A percentile compares a stretch with the other conserved stretches of the same genome.
phyloP scores from a whole-genome alignment of 1,140 invertebrate species.

The Apis mellifera region DNA sequence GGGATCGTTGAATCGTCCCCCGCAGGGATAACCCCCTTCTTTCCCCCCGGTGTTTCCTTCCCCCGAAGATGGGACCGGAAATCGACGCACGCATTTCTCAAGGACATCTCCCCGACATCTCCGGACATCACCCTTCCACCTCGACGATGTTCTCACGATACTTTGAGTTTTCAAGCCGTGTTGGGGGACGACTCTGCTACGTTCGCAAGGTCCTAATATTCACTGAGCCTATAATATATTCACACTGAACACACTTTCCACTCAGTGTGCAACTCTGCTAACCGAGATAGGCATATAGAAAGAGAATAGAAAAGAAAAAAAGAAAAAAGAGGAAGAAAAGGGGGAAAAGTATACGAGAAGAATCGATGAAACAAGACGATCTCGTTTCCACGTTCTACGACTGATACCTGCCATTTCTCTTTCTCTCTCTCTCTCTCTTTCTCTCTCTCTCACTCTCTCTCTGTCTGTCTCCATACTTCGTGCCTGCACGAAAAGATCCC shows the following conservation, averaged over 20 bases:
- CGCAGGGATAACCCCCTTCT: slow-evolving; percentile 1
- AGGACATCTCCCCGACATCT: slow-evolving; percentile 22
- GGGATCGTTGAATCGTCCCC: neutral
- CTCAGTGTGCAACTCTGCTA: neutral
- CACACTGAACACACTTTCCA: too few relatives aligned
- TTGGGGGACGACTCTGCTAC: slow-evolving; percentile 26
- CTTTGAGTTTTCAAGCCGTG: slow-evolving; percentile 32
- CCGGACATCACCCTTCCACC: slow-evolving; percentile 28
- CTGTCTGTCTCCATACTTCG: neutral
- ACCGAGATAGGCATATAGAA: neutral
- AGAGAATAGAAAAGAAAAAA: neutral
- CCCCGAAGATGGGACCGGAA: slow-evolving; percentile 36
- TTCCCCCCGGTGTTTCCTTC: neutral
- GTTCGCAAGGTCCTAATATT: slow-evolving; percentile 56
- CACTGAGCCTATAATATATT: slow-evolving; percentile 28
- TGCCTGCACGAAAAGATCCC: slow-evolving; percentile 11
- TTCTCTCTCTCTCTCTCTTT: neutral
- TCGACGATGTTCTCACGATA: slow-evolving; percentile 34
- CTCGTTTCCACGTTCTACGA: neutral
- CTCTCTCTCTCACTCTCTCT: neutral
- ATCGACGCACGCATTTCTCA: slow-evolving; percentile 19
- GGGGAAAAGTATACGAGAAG: neutral
- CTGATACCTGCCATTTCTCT: slow-evolving; percentile 3
- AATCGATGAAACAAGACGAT: neutral
- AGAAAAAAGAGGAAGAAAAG: neutral